Conservation (phyloP, 2,888 invertebrate species). For the Catocala nupta region DNA sequence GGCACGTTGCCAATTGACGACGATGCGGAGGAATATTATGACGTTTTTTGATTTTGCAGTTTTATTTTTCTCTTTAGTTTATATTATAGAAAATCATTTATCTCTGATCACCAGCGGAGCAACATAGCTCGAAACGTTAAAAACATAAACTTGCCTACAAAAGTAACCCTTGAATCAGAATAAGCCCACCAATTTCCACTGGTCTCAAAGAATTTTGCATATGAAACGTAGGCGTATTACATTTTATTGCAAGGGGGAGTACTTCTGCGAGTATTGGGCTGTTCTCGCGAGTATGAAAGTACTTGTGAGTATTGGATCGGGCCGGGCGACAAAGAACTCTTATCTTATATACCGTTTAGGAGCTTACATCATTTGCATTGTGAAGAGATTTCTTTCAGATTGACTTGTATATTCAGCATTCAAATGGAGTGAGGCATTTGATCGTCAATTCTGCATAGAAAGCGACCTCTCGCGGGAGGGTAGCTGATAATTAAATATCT, state of each 20-base stretch:
- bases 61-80: too few species aligned
- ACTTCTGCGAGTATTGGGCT: constrained; percentile 21
- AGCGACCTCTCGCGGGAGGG: too few species aligned
- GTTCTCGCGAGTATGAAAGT: too few species aligned
- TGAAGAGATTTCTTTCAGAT: constrained; percentile 28
- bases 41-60: too few species aligned
- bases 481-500: too few species aligned
- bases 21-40: too few species aligned
- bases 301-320: constrained; percentile 51
- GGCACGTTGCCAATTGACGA: too few species aligned
- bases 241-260: constrained; percentile 72
- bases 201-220: constrained; percentile 73
- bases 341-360: constrained; percentile 44
- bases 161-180: constrained; percentile 50
- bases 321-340: constrained; percentile 39
- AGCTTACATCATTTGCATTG: constrained; percentile 39
- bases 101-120: too few species aligned
- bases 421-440: not conserved
- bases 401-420: not conserved
- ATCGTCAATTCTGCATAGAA: not conserved
- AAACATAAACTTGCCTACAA: too few species aligned
- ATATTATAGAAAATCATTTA: too few species aligned
- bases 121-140: too few species aligned
- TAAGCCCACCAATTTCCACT: constrained; percentile 49
- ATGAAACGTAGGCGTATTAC: constrained; percentile 75